phyloP scores from a whole-genome alignment of 2,888 invertebrate species.

The Lepas anatifera region DNA sequence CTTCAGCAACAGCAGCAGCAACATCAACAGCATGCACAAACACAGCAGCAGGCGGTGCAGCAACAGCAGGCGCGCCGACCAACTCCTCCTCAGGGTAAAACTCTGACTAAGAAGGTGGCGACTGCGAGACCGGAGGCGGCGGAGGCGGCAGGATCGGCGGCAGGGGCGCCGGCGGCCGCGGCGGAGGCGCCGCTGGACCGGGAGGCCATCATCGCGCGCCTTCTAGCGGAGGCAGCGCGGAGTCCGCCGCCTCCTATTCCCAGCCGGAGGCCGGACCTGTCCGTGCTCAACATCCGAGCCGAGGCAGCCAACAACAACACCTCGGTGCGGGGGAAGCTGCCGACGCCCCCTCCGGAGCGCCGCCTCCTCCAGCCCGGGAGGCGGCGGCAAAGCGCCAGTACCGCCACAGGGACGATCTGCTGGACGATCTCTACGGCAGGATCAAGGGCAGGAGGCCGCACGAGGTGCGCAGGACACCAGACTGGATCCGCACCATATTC shows the following conservation, averaged over 20 bases:
- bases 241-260: slow-evolving; percentile 8
- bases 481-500: slow-evolving; percentile 35
- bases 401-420: slow-evolving; percentile 15
- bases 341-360: slow-evolving; percentile 15
- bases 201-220: slow-evolving; percentile 7
- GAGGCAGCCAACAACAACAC: neutral
- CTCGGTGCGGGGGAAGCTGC: neutral
- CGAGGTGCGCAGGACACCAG: slow-evolving; percentile 31
- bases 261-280: slow-evolving; percentile 15
- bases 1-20: slow-evolving; percentile 13
- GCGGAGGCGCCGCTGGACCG: neutral
- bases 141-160: neutral
- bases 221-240: neutral
- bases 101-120: neutral
- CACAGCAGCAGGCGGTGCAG: neutral
- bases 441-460: slow-evolving; percentile 22
- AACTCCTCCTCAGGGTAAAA: slow-evolving; percentile 5
- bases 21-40: slow-evolving; percentile 9
- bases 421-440: slow-evolving; percentile 14
- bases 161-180: neutral
- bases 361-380: neutral
- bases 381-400: slow-evolving; percentile 5
- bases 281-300: slow-evolving; percentile 11
- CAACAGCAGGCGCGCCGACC: no score
- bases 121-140: neutral